A percentile compares a stretch with the other conserved stretches of the same genome.
Conservation (phyloP, 2,113 vertebrate species). For the Sminthopsis crassicaudata region DNA sequence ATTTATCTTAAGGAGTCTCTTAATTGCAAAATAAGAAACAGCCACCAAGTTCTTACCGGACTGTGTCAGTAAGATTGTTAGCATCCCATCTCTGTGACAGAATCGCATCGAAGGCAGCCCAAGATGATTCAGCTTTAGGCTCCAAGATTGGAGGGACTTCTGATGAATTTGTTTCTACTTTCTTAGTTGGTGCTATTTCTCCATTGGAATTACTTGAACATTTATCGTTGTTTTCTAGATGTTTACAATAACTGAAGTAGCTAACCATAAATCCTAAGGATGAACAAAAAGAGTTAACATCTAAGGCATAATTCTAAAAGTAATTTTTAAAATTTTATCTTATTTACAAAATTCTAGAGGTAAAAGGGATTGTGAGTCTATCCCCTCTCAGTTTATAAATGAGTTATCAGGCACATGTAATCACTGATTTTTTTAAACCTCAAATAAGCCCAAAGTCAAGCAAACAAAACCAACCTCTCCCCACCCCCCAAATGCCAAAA, state of each 20-base stretch:
- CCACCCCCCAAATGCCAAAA: too few relatives aligned
- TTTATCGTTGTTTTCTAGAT: constrained; percentile 59
- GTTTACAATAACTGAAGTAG: constrained; percentile 84
- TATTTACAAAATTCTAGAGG: constrained; percentile 13
- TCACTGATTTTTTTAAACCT: background rate
- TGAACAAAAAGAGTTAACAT: constrained; percentile 48
- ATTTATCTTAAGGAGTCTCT: background rate
- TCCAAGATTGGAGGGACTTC: constrained; percentile 9
- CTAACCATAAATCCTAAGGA: constrained; percentile 91
- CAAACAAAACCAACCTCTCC: background rate
- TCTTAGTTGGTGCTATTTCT: background rate
- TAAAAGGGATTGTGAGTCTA: background rate
- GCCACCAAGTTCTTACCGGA: constrained; percentile 84
- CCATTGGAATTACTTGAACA: constrained; percentile 58
- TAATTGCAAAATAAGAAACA: background rate
- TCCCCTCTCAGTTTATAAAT: background rate
- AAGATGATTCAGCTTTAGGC: constrained; percentile 80
- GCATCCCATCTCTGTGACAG: constrained; percentile 78
- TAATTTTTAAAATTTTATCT: background rate
- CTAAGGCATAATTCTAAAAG: background rate
- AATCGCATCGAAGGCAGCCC: constrained; percentile 84
- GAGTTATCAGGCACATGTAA: background rate
- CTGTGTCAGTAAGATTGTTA: constrained; percentile 51
- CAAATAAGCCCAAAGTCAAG: background rate
- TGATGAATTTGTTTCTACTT: background rate